Conservation (phyloP, 2,113 vertebrate species). For the Gymnarchus niloticus region DNA sequence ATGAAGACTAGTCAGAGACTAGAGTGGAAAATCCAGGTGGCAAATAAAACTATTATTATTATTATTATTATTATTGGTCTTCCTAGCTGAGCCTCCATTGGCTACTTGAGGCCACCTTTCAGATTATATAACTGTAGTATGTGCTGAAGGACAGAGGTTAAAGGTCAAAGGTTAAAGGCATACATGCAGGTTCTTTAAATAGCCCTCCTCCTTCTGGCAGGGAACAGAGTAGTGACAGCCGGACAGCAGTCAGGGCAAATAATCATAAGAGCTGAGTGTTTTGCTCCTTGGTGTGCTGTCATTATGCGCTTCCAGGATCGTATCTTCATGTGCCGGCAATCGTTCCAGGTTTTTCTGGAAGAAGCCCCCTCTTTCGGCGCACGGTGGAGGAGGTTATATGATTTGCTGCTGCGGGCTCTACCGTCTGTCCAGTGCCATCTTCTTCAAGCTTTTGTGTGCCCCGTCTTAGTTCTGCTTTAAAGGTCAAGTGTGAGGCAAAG, state of each 20-base stretch:
- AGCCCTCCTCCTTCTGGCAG: neutral
- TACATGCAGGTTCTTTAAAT: neutral
- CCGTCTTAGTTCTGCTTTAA: neutral
- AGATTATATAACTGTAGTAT: neutral
- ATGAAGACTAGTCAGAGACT: no score
- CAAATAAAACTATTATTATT: neutral
- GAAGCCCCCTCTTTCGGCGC: neutral
- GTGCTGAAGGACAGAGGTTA: neutral
- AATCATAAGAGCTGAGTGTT: neutral
- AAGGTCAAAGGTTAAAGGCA: neutral
- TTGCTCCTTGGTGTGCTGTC: neutral
- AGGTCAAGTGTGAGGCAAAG: neutral
- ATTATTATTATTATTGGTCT: neutral
- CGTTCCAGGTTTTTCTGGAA: neutral
- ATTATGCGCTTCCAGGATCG: neutral
- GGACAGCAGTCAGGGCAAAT: neutral
- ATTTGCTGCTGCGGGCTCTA: neutral
- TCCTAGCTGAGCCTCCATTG: neutral
- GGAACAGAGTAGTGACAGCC: neutral
- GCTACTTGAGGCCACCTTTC: neutral
- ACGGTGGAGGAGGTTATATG: slow-evolving; percentile 1
- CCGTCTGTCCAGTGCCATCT: slow-evolving; percentile 4
- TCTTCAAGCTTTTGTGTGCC: neutral
- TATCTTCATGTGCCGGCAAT: neutral
- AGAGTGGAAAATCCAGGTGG: no score